Evolutionary conservation across 2,113 vertebrate genomes (phyloP).

Genomic region (Plecturocebus donacophilus): DNA sequence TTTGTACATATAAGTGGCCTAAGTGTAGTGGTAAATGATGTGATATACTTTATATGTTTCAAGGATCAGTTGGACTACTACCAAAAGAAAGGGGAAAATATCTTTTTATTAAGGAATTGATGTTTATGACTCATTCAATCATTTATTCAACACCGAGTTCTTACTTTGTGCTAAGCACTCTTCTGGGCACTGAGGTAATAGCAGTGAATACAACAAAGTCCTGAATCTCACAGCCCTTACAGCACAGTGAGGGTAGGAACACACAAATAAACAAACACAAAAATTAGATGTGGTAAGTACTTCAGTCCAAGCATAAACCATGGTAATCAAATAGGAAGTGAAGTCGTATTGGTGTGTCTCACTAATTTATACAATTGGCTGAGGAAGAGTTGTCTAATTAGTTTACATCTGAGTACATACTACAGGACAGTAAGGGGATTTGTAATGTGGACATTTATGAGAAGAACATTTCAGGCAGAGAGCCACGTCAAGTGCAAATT

Average conservation of each 20-base stretch:
- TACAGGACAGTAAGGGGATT: neutral
- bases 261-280: neutral
- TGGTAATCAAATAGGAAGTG: neutral
- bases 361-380: neutral
- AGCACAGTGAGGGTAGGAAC: neutral
- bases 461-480: neutral
- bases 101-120: neutral
- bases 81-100: neutral
- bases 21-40: neutral
- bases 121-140: neutral
- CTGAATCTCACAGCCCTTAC: neutral
- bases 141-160: neutral
- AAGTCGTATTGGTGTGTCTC: neutral
- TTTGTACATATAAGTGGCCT: neutral
- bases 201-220: neutral
- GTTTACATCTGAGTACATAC: neutral
- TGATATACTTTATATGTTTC: neutral
- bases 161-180: neutral
- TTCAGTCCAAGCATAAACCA: neutral
- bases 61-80: neutral
- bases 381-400: neutral
- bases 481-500: neutral
- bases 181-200: neutral
- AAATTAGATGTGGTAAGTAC: neutral
- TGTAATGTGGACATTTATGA: neutral